These are phyloP conservation scores for Aspiorhynchus laticeps DNA, from an alignment of 2,113 vertebrate species.

Conservation along the genomic window DNA sequence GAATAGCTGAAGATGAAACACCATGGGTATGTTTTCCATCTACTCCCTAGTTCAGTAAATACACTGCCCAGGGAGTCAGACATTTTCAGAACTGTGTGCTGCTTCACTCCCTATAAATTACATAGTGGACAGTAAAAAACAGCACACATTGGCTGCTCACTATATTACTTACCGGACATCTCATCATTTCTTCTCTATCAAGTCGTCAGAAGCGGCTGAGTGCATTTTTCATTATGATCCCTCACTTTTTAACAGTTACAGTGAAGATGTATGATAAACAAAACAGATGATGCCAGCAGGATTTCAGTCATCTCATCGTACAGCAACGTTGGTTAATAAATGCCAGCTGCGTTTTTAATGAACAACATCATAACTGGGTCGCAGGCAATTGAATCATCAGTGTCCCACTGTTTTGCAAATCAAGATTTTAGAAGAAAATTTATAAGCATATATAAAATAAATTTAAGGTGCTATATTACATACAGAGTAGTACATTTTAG, in stretches of 20 bases:
- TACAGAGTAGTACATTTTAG: background rate
- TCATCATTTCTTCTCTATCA: background rate
- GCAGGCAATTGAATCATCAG: background rate
- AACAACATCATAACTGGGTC: background rate
- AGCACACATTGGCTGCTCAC: background rate
- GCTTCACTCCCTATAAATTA: background rate
- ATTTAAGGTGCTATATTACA: background rate
- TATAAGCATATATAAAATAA: conserved; percentile 3
- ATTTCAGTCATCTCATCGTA: background rate
- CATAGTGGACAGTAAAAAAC: background rate
- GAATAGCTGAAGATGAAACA: background rate
- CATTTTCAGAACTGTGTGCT: background rate
- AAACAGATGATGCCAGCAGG: background rate
- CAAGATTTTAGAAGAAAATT: background rate
- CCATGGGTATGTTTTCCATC: background rate
- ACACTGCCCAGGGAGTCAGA: background rate
- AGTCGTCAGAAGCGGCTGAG: background rate
- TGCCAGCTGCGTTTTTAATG: conserved; percentile 17
- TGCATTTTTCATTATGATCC: background rate
- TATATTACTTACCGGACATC: background rate
- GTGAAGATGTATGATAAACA: background rate
- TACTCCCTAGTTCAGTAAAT: background rate
- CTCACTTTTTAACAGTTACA: background rate
- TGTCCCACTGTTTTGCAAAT: background rate
- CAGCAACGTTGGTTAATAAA: background rate